Evolutionary conservation across 2,797 vertebrate genomes (phyloP).

Genomic region (Lepilemur ruficaudatus): DNA sequence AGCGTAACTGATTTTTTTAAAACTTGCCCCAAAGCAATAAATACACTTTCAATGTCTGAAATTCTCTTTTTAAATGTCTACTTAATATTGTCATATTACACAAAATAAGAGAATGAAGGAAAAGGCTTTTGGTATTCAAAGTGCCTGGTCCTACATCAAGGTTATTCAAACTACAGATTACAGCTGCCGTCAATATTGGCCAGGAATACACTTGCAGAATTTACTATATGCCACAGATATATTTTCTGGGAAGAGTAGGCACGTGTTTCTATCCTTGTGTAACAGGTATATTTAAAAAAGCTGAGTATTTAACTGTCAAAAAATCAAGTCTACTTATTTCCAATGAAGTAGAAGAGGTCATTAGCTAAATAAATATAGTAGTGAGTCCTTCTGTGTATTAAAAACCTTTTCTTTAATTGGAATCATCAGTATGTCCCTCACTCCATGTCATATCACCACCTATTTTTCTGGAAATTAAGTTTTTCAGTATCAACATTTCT

Average conservation of each 20-base stretch:
- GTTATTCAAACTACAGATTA: neutral
- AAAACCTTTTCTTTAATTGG: neutral
- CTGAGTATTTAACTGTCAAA: neutral
- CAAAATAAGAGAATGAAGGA: neutral
- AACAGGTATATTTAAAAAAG: neutral
- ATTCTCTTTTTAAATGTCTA: neutral
- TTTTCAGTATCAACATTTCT: neutral
- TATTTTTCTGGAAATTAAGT: constrained; percentile 19
- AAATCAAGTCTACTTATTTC: neutral
- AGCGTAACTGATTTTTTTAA: neutral
- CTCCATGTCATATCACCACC: neutral
- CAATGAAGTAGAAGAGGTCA: neutral
- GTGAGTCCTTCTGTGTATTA: neutral
- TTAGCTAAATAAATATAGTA: neutral
- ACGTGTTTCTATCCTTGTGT: neutral
- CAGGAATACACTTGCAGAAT: neutral
- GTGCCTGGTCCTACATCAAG: neutral
- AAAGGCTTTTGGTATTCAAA: neutral
- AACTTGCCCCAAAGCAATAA: neutral
- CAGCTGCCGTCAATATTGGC: neutral
- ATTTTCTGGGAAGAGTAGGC: neutral
- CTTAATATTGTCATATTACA: constrained; percentile 16
- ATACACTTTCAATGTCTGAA: neutral
- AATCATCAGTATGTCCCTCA: neutral
- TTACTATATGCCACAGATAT: neutral